These are phyloP conservation scores for Eulemur rufifrons DNA, from an alignment of 2,113 vertebrate species.

Conservation along the genomic window DNA sequence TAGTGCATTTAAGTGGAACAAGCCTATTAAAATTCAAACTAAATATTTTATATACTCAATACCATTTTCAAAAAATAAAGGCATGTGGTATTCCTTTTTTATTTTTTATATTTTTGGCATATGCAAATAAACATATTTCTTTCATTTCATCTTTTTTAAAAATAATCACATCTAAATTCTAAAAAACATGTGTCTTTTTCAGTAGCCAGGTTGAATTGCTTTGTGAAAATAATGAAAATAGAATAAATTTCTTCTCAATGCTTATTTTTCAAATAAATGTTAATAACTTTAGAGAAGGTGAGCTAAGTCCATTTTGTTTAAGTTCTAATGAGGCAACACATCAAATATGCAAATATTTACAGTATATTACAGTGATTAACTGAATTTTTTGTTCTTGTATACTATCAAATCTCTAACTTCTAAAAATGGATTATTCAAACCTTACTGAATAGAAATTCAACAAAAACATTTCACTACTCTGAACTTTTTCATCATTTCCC, in stretches of 20 bases:
- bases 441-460: not conserved
- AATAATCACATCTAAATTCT: not conserved
- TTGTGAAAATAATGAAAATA: not conserved
- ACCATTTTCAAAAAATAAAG: not conserved
- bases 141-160: not conserved
- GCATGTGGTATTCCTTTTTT: not conserved
- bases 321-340: not conserved
- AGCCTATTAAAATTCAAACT: not conserved
- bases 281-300: not conserved
- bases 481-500: not conserved
- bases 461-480: not conserved
- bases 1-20: not conserved
- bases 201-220: not conserved
- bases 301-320: not conserved
- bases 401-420: not conserved
- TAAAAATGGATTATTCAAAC: not conserved
- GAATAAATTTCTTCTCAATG: not conserved
- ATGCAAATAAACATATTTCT: not conserved
- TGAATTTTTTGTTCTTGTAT: not conserved
- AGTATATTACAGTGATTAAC: not conserved
- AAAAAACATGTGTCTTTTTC: not conserved
- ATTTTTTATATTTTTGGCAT: not conserved
- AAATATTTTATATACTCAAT: not conserved
- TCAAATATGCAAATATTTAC: not conserved
- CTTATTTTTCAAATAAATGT: not conserved